Conservation (phyloP, 2,113 vertebrate species). For the Aspiorhynchus laticeps region DNA sequence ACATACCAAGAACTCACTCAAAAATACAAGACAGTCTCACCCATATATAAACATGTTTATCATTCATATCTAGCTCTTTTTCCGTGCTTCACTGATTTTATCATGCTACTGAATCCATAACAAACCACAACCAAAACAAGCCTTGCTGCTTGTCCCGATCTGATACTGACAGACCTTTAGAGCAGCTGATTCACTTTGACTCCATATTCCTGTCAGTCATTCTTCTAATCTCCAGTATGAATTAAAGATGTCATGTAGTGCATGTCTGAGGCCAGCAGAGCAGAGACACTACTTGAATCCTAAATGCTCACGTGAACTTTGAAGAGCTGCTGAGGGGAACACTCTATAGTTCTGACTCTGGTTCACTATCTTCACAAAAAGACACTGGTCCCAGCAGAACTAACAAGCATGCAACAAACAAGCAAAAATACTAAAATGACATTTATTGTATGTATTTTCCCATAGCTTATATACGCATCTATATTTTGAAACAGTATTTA, state of each 20-base stretch:
- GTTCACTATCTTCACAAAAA: background rate
- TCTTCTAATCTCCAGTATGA: background rate
- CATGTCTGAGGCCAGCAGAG: constrained; percentile 27
- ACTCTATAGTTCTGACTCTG: background rate
- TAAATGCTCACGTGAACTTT: background rate
- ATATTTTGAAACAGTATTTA: too few relatives aligned
- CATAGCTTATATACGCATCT: too few relatives aligned
- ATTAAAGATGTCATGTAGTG: constrained; percentile 28
- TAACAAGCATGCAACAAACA: background rate
- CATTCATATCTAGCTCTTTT: constrained; percentile 3
- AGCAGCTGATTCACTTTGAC: constrained; percentile 26
- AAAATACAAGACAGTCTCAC: background rate
- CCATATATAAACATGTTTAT: background rate
- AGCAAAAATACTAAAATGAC: background rate
- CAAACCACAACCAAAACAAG: constrained; percentile 9
- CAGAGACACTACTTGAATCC: background rate
- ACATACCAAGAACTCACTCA: background rate
- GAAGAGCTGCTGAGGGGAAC: background rate
- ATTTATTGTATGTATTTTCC: too few relatives aligned
- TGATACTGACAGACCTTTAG: constrained; percentile 16
- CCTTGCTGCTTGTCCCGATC: background rate
- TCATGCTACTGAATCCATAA: background rate
- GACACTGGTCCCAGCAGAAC: background rate
- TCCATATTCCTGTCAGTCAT: constrained; percentile 16
- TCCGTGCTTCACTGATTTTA: constrained; percentile 20